These are phyloP conservation scores for Zelleria hepariella DNA, from an alignment of 2,888 invertebrate species.

Conservation along the genomic window DNA sequence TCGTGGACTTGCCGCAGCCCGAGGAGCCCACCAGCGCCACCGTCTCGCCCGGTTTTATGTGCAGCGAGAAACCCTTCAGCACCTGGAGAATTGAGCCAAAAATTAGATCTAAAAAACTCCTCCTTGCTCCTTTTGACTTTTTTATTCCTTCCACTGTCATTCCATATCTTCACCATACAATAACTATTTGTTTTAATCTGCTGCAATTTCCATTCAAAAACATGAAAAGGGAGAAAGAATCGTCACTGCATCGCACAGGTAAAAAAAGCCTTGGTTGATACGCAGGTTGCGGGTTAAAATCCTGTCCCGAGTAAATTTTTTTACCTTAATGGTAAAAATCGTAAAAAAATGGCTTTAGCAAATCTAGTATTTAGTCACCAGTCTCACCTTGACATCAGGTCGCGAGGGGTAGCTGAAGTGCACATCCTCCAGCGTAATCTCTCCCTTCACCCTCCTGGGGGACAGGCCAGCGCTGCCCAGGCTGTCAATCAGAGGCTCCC, in stretches of 20 bases:
- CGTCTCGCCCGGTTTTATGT: slow-evolving; percentile 76
- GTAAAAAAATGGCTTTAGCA: too few relatives aligned
- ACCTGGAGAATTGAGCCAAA: slow-evolving; percentile 47
- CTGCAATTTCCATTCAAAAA: too few relatives aligned
- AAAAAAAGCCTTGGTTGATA: too few relatives aligned
- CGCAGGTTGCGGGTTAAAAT: too few relatives aligned
- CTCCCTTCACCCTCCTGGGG: slow-evolving; percentile 74
- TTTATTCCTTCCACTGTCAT: too few relatives aligned
- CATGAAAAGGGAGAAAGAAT: too few relatives aligned
- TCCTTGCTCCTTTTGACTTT: too few relatives aligned
- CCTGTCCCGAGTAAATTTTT: too few relatives aligned
- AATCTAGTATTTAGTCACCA: neutral
- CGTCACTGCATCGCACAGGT: too few relatives aligned
- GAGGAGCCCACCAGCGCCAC: slow-evolving; percentile 82
- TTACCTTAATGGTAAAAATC: neutral
- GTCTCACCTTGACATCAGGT: slow-evolving; percentile 74
- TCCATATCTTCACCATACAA: too few relatives aligned
- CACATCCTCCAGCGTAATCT: slow-evolving; percentile 78
- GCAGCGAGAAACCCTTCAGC: slow-evolving; percentile 76
- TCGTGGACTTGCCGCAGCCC: slow-evolving; percentile 87
- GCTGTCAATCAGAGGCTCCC: slow-evolving; percentile 79
- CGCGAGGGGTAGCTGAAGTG: slow-evolving; percentile 85
- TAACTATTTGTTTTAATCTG: too few relatives aligned
- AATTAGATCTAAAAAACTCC: neutral
- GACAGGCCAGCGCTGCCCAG: slow-evolving; percentile 72